Percentiles rank a stretch among this genome's conserved stretches.
Evolutionary conservation across 2,797 vertebrate genomes (phyloP).

Genomic region (Amphiprion clarkii): DNA sequence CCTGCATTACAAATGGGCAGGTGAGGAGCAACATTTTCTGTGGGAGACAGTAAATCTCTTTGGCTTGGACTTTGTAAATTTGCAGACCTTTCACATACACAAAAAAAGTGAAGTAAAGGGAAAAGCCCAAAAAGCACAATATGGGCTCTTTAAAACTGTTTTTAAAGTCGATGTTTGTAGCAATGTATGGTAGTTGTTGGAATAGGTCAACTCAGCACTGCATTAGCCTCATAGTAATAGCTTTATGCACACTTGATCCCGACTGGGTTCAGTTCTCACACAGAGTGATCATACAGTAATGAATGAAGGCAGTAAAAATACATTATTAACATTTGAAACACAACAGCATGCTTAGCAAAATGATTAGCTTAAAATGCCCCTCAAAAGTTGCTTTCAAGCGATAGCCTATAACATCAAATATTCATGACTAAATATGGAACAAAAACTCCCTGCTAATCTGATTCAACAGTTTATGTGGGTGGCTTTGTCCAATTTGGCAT

Average conservation of each 20-base stretch:
- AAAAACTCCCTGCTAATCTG: slow-evolving; percentile 11
- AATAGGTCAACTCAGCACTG: too few species aligned
- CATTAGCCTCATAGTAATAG: too few species aligned
- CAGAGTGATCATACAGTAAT: not conserved
- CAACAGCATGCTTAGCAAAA: not conserved
- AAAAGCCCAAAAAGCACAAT: too few species aligned
- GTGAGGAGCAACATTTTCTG: too few species aligned
- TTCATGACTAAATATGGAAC: slow-evolving; percentile 8
- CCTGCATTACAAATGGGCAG: too few species aligned
- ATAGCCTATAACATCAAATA: slow-evolving; percentile 21
- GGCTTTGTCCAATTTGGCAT: not conserved
- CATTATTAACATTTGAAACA: not conserved
- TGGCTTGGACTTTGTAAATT: too few species aligned
- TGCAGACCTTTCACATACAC: too few species aligned
- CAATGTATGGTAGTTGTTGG: not conserved
- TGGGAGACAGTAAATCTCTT: too few species aligned
- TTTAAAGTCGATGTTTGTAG: too few species aligned
- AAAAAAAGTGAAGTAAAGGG: too few species aligned
- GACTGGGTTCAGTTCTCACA: not conserved
- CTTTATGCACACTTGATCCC: not conserved
- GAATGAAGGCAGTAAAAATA: not conserved
- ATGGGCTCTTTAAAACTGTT: too few species aligned
- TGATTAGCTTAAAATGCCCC: not conserved
- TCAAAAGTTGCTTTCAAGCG: not conserved
- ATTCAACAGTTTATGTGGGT: not conserved